Evolutionary conservation across 2,888 invertebrate species (phyloP).

Genomic region (Hirtodrosophila alboralis): DNA sequence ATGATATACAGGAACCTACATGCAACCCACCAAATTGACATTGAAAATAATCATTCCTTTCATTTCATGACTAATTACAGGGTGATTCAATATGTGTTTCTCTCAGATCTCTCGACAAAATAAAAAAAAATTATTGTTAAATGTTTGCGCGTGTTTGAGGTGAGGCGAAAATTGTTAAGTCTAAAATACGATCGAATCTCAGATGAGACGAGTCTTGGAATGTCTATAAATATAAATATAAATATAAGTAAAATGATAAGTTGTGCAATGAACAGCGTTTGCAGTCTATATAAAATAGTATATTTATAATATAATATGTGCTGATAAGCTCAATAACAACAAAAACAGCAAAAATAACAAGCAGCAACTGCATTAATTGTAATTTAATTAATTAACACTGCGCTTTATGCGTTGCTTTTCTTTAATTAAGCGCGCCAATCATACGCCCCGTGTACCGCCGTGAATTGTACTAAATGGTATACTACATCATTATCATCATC

Average conservation of each 20-base stretch:
- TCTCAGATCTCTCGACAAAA: background rate
- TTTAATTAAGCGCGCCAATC: constrained; percentile 72
- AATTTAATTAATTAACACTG: constrained; percentile 71
- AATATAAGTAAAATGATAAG: constrained; percentile 28
- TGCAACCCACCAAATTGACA: no score
- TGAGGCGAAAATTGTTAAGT: constrained; percentile 13
- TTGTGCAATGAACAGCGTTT: constrained; percentile 36
- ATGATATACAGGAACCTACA: no score
- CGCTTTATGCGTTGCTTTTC: constrained; percentile 29
- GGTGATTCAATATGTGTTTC: constrained; percentile 3
- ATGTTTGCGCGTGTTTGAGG: constrained; percentile 9
- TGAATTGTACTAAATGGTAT: constrained; percentile 29
- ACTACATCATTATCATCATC: constrained; percentile 10
- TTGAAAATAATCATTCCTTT: no score
- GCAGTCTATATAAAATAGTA: constrained; percentile 7
- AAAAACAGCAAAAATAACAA: constrained; percentile 21
- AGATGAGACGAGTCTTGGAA: background rate
- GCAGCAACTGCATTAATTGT: constrained; percentile 62
- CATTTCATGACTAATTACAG: background rate
- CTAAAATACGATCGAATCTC: constrained; percentile 11
- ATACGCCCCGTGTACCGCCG: constrained; percentile 58
- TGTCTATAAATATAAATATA: constrained; percentile 10
- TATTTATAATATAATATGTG: constrained; percentile 3
- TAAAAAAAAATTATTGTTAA: background rate
- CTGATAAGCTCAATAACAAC: constrained; percentile 31